Evolutionary conservation across 2,113 vertebrate genomes (phyloP).

Genomic region (Columbina picui): DNA sequence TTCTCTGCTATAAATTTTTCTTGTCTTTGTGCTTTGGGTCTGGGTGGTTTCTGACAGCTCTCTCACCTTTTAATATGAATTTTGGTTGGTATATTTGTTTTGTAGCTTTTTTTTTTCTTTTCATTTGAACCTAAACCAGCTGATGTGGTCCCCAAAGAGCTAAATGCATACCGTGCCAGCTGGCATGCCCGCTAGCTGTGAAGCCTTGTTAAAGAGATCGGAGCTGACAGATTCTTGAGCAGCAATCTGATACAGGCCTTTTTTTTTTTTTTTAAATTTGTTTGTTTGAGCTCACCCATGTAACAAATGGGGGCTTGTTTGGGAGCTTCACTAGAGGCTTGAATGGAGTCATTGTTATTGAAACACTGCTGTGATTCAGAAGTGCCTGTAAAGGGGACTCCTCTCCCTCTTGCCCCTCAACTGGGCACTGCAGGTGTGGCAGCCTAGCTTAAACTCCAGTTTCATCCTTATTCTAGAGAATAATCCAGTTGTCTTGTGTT

Average conservation of each 20-base stretch:
- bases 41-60: not conserved
- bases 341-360: slow-evolving; percentile 66
- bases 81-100: not conserved
- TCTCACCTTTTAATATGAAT: not conserved
- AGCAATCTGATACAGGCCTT: slow-evolving; percentile 62
- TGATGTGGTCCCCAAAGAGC: slow-evolving; percentile 54
- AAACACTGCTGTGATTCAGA: slow-evolving; percentile 65
- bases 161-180: slow-evolving; percentile 44
- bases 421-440: slow-evolving; percentile 67
- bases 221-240: slow-evolving; percentile 72
- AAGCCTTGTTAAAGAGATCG: slow-evolving; percentile 64
- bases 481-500: not conserved
- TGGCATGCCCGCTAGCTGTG: slow-evolving; percentile 64
- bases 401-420: slow-evolving; percentile 48
- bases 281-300: slow-evolving; percentile 47
- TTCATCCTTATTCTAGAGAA: not conserved
- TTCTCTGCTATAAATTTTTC: not conserved
- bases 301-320: slow-evolving; percentile 72
- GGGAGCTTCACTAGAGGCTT: slow-evolving; percentile 34
- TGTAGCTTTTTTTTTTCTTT: not conserved
- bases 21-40: not conserved
- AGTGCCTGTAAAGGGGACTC: slow-evolving; percentile 12
- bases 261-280: not conserved
- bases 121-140: not conserved
- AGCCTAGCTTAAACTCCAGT: not conserved